A percentile compares a stretch with the other conserved stretches of the same genome.
Conservation (phyloP, 2,797 vertebrate species). For the Spinibarbus caldwelli region DNA sequence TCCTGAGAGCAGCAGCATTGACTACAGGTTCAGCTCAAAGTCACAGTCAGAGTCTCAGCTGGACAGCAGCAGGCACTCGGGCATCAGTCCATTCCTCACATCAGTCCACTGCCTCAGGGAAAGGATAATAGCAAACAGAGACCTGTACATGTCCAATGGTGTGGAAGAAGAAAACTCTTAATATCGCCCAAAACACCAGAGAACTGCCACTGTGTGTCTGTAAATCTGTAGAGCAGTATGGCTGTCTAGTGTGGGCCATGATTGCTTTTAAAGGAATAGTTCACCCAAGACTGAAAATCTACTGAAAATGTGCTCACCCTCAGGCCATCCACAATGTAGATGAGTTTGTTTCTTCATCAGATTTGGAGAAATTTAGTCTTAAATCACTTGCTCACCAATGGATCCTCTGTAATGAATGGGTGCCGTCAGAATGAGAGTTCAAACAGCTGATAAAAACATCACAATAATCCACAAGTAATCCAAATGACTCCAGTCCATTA, state of each 20-base stretch:
- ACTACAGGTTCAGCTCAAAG: conserved; percentile 49
- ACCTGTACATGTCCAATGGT: neutral
- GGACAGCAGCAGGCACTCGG: conserved; percentile 47
- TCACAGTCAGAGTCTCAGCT: conserved; percentile 56
- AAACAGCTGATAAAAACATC: neutral
- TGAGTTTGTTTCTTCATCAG: neutral
- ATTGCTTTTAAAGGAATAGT: neutral
- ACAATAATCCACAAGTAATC: too few relatives aligned
- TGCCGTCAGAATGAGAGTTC: neutral
- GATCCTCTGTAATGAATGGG: neutral
- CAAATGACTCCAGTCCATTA: too few relatives aligned
- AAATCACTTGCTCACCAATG: neutral
- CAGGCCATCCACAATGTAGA: neutral
- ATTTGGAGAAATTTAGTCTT: neutral
- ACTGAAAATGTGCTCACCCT: neutral
- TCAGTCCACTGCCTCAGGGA: conserved; percentile 33
- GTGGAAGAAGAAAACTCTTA: conserved; percentile 16
- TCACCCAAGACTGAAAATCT: neutral
- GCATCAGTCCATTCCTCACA: conserved; percentile 37
- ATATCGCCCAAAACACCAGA: neutral
- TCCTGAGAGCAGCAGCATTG: conserved; percentile 55
- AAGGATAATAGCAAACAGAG: conserved; percentile 12
- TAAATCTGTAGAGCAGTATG: neutral
- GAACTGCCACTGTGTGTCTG: conserved; percentile 8
- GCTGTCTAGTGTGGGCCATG: neutral